phyloP scores from a whole-genome alignment of 2,113 vertebrate genomes.

The Psilopsiagon aurifrons region DNA sequence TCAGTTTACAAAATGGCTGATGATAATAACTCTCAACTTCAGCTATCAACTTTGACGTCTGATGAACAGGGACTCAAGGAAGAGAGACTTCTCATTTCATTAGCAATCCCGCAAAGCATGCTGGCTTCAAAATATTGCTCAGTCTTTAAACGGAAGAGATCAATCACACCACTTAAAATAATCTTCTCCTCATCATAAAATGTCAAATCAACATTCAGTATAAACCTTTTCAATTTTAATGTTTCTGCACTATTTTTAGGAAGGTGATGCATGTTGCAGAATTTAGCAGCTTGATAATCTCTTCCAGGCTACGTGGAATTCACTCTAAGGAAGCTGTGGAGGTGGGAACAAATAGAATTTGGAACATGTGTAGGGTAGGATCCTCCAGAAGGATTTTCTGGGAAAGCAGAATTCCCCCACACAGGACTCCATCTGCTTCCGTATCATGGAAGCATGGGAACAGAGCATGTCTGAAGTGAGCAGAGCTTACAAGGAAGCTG shows the following conservation, averaged over 20 bases:
- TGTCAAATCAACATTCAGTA: not conserved
- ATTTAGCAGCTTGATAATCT: not conserved
- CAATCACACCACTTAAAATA: conserved; percentile 19
- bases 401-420: not conserved
- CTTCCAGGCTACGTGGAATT: not conserved
- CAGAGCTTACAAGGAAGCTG: not conserved
- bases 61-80: not conserved
- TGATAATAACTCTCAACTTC: conserved; percentile 16
- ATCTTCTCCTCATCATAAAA: not conserved
- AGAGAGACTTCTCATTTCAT: conserved; percentile 14
- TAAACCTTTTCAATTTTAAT: conserved; percentile 18
- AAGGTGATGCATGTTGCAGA: not conserved
- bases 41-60: conserved; percentile 23
- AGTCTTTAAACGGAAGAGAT: not conserved
- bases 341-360: not conserved
- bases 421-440: not conserved
- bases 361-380: not conserved
- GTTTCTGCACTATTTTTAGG: not conserved
- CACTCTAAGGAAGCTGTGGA: not conserved
- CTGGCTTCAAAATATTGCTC: not conserved
- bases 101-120: not conserved
- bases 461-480: not conserved
- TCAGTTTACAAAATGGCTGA: conserved; percentile 34
- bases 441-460: not conserved
- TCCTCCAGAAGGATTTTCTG: not conserved